Base-by-base conservation (phyloP, 2,113 vertebrate genomes). In the Heterochromis multidens region DNA sequence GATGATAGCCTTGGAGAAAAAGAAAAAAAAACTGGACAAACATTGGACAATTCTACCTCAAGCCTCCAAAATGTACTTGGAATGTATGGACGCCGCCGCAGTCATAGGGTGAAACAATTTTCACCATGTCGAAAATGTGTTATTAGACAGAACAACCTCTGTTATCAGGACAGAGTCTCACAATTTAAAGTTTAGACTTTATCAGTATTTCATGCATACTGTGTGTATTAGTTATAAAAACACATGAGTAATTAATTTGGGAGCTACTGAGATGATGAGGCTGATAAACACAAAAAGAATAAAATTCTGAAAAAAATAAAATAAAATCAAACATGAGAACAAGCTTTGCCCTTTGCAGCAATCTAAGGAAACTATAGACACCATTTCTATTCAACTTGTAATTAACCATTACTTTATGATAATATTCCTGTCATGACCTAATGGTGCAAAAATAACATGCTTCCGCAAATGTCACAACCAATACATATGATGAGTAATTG, bases 381-480 rank as follows among this genome's bases (percentile, higher is more conserved):
- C 7, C 21, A 40, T 72, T 65, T 82, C 27, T 61, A 62, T 88
- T 82, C 21, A 49, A 84, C 83, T 81, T 77, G 84, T 83, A 87
- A 90, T 88, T 85, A 88, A 86, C 40, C 79, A 87, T 90, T 86
- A 61, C 63, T 88, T 88, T 84, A 82, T 91, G 85, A 91, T 91
- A 84, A 91, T 92, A 84, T 77, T 82, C 80, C 90, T 86, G 84
- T 92, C 89, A 80, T 87, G 88, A 90, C 76, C 77, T 93, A 94
- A 93, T 91, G 88, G 89, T 88, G 90, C 90, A 92, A 93, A 87
- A 89, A 92, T 91, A 93, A 93, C 89, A 90, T 81, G 88, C 87
- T 93, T 91, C 92, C 84, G 7, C 67, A 94, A 91, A 90, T 92
- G 93, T 91, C 94, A 93, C 76, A 85, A 85, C 80, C 43, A 7